phyloP scores from a whole-genome alignment of 2,113 vertebrate genomes.

The Electrona antarctica region DNA sequence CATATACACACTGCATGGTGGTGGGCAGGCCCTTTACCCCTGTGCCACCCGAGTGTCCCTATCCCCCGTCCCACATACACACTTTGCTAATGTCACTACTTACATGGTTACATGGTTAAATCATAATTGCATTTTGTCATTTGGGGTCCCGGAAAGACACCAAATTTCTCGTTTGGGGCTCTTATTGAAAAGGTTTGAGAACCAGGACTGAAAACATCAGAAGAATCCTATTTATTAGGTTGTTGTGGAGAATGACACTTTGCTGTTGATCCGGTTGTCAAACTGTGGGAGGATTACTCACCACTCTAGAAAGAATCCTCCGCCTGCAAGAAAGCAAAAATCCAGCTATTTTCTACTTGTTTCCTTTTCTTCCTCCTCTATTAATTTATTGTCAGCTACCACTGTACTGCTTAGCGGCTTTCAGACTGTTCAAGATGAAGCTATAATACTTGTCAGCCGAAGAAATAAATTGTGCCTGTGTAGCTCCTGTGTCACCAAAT shows the following conservation, averaged over 20 bases:
- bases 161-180: neutral
- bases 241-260: slow-evolving; percentile 35
- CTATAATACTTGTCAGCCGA: slow-evolving; percentile 45
- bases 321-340: slow-evolving; percentile 18
- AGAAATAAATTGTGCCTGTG: slow-evolving; percentile 48
- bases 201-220: slow-evolving; percentile 33
- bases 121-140: no score
- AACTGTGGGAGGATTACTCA: slow-evolving; percentile 22
- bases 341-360: neutral
- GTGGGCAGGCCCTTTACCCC: no score
- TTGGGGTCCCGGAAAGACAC: no score
- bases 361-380: neutral
- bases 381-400: slow-evolving; percentile 14
- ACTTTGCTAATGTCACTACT: no score
- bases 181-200: slow-evolving; percentile 16
- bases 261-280: slow-evolving; percentile 45
- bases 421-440: slow-evolving; percentile 46
- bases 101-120: no score
- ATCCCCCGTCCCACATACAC: no score
- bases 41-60: no score
- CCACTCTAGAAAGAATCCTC: slow-evolving; percentile 17
- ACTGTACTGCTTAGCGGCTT: slow-evolving; percentile 43
- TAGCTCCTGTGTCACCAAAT: slow-evolving; percentile 47
- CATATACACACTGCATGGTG: no score
- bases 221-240: slow-evolving; percentile 33